Conservation (phyloP, 2,888 invertebrate genomes). For the Leptinotarsa juncta region DNA sequence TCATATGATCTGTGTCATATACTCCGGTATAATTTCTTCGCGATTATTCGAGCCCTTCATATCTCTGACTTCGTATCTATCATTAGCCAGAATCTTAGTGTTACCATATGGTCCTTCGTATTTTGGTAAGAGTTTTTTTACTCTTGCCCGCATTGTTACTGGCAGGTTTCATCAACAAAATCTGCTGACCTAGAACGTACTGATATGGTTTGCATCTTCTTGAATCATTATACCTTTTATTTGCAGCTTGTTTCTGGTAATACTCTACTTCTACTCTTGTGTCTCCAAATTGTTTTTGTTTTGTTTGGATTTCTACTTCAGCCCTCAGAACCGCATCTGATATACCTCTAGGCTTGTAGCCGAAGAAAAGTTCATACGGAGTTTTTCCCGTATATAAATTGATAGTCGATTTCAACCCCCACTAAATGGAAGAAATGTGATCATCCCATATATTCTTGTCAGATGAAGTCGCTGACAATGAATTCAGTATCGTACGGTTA, state of each 20-base stretch:
- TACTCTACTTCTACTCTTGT: not conserved
- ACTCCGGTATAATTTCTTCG: conserved; percentile 30
- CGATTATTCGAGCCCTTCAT: conserved; percentile 32
- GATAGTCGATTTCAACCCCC: conserved; percentile 29
- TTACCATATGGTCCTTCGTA: not conserved
- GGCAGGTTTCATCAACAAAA: not conserved
- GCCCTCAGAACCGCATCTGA: not conserved
- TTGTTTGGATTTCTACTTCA: not conserved
- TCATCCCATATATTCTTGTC: conserved; percentile 37
- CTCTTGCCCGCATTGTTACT: not conserved
- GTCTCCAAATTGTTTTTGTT: not conserved
- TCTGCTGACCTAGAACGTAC: not conserved
- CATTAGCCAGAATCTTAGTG: not conserved
- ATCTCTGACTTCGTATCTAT: conserved; percentile 32
- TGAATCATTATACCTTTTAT: conserved; percentile 23
- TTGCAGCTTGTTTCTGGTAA: not conserved
- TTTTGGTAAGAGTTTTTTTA: conserved; percentile 7
- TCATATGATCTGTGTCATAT: conserved; percentile 40
- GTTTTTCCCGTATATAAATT: conserved; percentile 32
- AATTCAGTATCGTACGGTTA: conserved; percentile 18
- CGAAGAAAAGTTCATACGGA: conserved; percentile 38
- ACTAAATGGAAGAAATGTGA: conserved; percentile 20
- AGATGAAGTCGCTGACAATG: conserved; percentile 16
- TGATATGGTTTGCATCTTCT: conserved; percentile 44
- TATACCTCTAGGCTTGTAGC: conserved; percentile 15